These are phyloP conservation scores for Cheilosia grossa DNA, from an alignment of 2,888 invertebrate species.

Conservation along the genomic window DNA sequence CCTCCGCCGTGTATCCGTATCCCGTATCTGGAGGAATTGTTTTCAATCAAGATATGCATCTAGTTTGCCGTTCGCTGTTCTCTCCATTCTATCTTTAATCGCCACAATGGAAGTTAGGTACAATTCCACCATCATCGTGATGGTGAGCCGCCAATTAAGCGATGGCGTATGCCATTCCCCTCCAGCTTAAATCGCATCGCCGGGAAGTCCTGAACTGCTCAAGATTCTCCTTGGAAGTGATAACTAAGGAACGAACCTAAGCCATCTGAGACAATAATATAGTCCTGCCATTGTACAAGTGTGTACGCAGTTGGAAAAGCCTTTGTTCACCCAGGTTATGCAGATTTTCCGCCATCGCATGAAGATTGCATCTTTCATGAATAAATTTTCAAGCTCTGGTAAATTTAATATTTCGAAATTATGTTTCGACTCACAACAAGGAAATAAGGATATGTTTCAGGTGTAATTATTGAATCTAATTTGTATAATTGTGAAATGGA, in stretches of 20 bases:
- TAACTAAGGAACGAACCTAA: slow-evolving; percentile 58
- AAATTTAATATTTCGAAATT: slow-evolving; percentile 74
- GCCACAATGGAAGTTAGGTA: slow-evolving; percentile 32
- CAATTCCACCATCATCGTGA: slow-evolving; percentile 63
- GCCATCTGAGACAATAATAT: slow-evolving; percentile 43
- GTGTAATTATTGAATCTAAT: slow-evolving; percentile 75
- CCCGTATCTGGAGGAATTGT: slow-evolving; percentile 49
- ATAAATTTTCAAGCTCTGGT: slow-evolving; percentile 70
- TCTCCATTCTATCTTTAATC: slow-evolving; percentile 34
- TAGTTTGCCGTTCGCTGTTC: slow-evolving; percentile 28
- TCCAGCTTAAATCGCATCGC: slow-evolving; percentile 30
- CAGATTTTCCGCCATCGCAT: slow-evolving; percentile 72
- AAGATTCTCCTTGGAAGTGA: slow-evolving; percentile 68
- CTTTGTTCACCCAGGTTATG: slow-evolving; percentile 73
- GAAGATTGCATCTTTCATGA: slow-evolving; percentile 75
- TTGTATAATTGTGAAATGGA: slow-evolving; percentile 69
- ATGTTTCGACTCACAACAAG: slow-evolving; percentile 74
- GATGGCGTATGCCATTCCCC: slow-evolving; percentile 65
- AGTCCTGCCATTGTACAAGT: slow-evolving; percentile 18
- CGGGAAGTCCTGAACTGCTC: slow-evolving; percentile 54
- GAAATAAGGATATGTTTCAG: slow-evolving; percentile 75
- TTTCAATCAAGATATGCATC: slow-evolving; percentile 70
- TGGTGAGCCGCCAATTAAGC: slow-evolving; percentile 69
- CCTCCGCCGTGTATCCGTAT: slow-evolving; percentile 28
- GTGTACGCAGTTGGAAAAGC: slow-evolving; percentile 38